A percentile compares a stretch with the other conserved stretches of the same genome.
phyloP scores from a whole-genome alignment of 2,797 vertebrate species.

The Pangasius djambal region DNA sequence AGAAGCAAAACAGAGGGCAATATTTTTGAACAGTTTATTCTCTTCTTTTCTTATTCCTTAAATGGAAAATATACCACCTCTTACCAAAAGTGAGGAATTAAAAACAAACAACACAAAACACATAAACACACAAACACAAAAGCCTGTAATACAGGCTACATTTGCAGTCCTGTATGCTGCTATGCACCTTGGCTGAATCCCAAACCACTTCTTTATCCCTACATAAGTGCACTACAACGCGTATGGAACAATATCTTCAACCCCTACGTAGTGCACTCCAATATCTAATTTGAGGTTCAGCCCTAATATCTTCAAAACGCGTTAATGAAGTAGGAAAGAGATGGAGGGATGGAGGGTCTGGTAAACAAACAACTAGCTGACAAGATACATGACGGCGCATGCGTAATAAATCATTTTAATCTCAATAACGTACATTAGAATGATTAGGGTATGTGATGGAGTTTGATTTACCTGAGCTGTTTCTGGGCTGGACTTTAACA shows the following conservation, averaged over 20 bases:
- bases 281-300: background rate
- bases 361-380: background rate
- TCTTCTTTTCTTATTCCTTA: background rate
- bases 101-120: background rate
- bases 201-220: background rate
- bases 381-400: background rate
- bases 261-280: conserved; percentile 5
- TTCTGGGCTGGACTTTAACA: conserved; percentile 69
- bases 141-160: background rate
- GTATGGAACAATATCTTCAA: background rate
- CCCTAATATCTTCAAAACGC: background rate
- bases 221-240: background rate
- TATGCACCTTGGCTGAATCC: background rate
- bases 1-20: conserved; percentile 12
- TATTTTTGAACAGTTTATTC: too few species aligned
- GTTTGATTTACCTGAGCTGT: conserved; percentile 68
- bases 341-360: too few species aligned
- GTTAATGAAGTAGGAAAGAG: background rate
- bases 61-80: background rate
- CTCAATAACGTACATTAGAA: background rate
- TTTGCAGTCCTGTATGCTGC: too few species aligned
- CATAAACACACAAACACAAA: background rate
- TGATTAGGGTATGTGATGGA: background rate
- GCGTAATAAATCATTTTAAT: background rate
- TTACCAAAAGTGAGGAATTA: background rate